Conservation (phyloP, 53 echinoderm and acorn worm species). For the Echinometra lucunter region DNA sequence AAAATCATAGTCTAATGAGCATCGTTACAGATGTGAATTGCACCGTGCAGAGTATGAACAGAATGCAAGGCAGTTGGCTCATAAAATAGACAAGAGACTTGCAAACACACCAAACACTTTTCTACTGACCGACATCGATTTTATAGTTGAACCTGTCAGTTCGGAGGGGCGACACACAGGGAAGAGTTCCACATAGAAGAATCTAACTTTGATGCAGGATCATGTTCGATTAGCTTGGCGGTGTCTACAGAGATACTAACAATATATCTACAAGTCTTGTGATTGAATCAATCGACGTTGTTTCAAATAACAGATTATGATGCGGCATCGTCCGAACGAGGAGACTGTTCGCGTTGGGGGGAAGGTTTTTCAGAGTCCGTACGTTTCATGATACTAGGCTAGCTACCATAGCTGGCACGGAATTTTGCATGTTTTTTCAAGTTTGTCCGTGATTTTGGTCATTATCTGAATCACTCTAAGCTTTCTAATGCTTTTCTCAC, state of each 20-base stretch:
- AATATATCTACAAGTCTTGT: not conserved
- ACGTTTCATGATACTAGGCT: not conserved
- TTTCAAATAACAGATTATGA: not conserved
- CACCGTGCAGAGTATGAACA: not conserved
- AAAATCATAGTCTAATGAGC: too few relatives aligned
- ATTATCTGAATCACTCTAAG: too few relatives aligned
- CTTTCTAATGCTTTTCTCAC: too few relatives aligned
- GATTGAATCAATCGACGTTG: slow-evolving; percentile 7
- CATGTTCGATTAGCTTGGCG: slow-evolving; percentile 35
- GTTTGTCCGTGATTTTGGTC: not conserved
- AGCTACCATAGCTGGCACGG: too few relatives aligned
- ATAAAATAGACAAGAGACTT: not conserved
- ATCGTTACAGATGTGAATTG: too few relatives aligned
- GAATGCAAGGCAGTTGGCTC: not conserved
- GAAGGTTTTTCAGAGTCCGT: not conserved
- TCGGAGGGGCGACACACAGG: not conserved
- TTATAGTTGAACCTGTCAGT: slow-evolving; percentile 27
- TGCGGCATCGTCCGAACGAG: not conserved
- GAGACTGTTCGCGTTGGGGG: not conserved
- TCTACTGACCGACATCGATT: not conserved
- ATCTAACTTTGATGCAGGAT: not conserved
- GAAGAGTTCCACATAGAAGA: not conserved
- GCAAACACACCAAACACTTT: not conserved
- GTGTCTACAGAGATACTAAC: not conserved
- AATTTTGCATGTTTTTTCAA: not conserved